Evolutionary conservation across 2,888 invertebrate genomes (phyloP).

Genomic region (Allophyes oxyacanthae): DNA sequence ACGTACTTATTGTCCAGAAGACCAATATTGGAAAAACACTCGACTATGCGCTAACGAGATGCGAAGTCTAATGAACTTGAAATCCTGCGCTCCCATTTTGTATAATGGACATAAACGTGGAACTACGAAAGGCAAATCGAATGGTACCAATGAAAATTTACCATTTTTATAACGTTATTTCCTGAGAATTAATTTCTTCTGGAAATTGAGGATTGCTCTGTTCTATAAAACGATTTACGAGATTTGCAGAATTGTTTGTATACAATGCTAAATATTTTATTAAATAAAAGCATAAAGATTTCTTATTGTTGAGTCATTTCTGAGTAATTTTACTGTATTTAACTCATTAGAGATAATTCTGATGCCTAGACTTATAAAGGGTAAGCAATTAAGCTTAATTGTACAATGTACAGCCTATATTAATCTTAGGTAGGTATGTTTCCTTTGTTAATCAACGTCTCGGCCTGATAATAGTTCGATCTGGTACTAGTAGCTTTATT

Average conservation of each 20-base stretch:
- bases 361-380: constrained; percentile 20
- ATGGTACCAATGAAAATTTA: constrained; percentile 10
- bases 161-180: constrained; percentile 12
- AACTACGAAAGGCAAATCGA: constrained; percentile 65
- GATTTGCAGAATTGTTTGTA: constrained; percentile 32
- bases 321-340: constrained; percentile 13
- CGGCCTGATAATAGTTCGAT: too few relatives aligned
- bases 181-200: constrained; percentile 1
- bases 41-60: constrained; percentile 84
- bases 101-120: constrained; percentile 78
- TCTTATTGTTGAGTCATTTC: constrained; percentile 22
- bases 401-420: background rate
- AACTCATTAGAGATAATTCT: constrained; percentile 40
- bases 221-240: constrained; percentile 16
- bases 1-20: constrained; percentile 73
- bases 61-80: constrained; percentile 86
- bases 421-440: constrained; percentile 2
- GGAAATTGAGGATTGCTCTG: constrained; percentile 3
- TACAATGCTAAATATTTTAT: constrained; percentile 32
- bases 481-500: constrained; percentile 31
- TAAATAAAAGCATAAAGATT: constrained; percentile 39
- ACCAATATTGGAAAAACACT: constrained; percentile 86
- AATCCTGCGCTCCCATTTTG: constrained; percentile 85
- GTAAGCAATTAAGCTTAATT: constrained; percentile 6
- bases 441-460: constrained; percentile 23